Evolutionary conservation across 2,888 invertebrate species (phyloP).

Genomic region (Molanna angustata): DNA sequence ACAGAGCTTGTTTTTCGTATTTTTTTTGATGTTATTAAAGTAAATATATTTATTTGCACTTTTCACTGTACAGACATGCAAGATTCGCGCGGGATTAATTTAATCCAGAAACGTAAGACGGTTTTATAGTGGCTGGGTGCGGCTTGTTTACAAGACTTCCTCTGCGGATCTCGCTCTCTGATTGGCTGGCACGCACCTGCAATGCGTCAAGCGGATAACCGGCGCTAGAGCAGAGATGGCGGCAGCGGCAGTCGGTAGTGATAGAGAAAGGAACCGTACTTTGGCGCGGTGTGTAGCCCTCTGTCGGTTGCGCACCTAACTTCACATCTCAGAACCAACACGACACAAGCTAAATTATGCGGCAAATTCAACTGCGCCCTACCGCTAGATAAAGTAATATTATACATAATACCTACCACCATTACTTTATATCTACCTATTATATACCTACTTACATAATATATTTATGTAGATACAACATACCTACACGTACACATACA

Average conservation of each 20-base stretch:
- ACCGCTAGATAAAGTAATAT: too few species aligned
- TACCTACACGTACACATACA: too few species aligned
- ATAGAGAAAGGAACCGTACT: conserved; percentile 40
- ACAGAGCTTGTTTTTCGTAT: conserved; percentile 5
- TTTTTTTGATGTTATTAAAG: conserved; percentile 9
- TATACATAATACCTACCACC: too few species aligned
- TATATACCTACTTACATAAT: too few species aligned
- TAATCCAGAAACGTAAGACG: conserved; percentile 60
- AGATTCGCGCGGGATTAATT: conserved; percentile 58
- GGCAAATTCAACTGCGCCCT: conserved; percentile 29
- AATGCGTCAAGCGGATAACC: conserved; percentile 70
- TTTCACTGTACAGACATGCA: conserved; percentile 38
- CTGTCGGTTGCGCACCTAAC: conserved; percentile 37
- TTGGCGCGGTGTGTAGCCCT: conserved; percentile 24
- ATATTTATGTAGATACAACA: too few species aligned
- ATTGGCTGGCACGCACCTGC: conserved; percentile 83
- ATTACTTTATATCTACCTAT: too few species aligned
- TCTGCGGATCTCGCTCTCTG: conserved; percentile 57
- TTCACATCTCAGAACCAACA: conserved; percentile 6
- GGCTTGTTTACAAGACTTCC: conserved; percentile 70
- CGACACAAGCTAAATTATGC: conserved; percentile 25
- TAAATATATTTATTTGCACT: conserved; percentile 11
- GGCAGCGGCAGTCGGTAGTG: conserved; percentile 39
- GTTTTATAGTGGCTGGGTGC: conserved; percentile 69
- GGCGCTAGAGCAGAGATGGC: conserved; percentile 36